These are phyloP conservation scores for Rhinophrynus dorsalis DNA, from an alignment of 2,797 vertebrate genomes.

Conservation along the genomic window DNA sequence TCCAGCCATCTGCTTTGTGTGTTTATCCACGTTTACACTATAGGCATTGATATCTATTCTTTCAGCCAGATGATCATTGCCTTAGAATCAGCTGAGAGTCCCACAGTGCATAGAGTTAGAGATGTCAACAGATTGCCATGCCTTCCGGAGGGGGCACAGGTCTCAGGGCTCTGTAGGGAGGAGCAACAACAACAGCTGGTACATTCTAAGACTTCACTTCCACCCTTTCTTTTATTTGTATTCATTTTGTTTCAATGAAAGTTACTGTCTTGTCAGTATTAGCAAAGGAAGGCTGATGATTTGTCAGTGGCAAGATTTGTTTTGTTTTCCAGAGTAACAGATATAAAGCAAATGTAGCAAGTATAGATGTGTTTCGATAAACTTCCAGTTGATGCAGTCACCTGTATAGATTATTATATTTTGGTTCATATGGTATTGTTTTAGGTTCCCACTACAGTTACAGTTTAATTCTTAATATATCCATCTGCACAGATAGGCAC, in stretches of 20 bases:
- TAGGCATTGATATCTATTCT: constrained; percentile 63
- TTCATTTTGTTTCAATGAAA: constrained; percentile 63
- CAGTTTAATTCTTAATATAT: no score
- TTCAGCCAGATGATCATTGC: constrained; percentile 66
- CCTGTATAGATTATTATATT: no score
- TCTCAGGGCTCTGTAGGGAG: constrained; percentile 65
- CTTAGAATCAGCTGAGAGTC: constrained; percentile 65
- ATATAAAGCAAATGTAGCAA: no score
- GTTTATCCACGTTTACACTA: constrained; percentile 54
- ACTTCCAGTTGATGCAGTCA: no score
- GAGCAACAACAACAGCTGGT: constrained; percentile 82
- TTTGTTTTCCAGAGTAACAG: no score
- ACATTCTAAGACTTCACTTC: constrained; percentile 67
- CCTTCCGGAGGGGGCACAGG: constrained; percentile 64
- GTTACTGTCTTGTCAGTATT: constrained; percentile 57
- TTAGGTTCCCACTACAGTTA: no score
- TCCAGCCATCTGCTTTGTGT: constrained; percentile 70
- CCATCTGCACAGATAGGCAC: no score
- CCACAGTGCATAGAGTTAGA: constrained; percentile 56
- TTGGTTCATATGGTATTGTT: no score
- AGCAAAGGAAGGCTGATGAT: constrained; percentile 58
- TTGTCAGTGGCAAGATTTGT: no score
- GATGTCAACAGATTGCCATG: constrained; percentile 71
- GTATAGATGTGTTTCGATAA: no score
- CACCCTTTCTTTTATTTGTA: constrained; percentile 53